Evolutionary conservation across 2,113 vertebrate species (phyloP), one percentile per base, ranked within the genome.

Genomic region (Piaya cayana): DNA sequence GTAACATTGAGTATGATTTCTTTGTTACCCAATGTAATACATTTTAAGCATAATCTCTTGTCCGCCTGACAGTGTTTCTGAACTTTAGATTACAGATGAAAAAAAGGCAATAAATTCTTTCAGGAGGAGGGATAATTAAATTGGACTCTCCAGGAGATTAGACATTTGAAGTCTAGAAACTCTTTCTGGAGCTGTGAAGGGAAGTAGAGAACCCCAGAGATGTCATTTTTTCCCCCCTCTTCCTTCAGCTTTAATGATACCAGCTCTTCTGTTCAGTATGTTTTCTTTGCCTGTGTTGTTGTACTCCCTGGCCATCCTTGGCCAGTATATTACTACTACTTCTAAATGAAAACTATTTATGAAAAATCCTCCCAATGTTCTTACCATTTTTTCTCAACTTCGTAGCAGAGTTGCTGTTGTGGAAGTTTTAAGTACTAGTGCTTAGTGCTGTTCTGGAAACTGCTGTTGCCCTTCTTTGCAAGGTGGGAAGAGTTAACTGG

Each of bases 1-100:
- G 42, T 76, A 95, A 82, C 34, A 52, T 17, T 89, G 90, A 37
- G 45, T 88, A 22, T 59, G 52, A 95, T 94, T 92, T 92, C n/a
- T 63, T 90, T 88, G 80, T 93, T 90, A 56, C 65, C 19, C 16
- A 34, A 9, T n/a, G 26, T 53, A 29, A 63, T 71, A 43, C 55
- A 62, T 74, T 83, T 76, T 68, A 96, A 91, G 43, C 17, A 26
- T 49, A n/a, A 77, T 86, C 63, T 74, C 67, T 39, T 34, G 43
- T 93, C 20, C 52, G 94, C 15, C 42, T 83, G 63, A 55, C 25
- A 26, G 15, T 39, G 23, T 71, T 88, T 84, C 75, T 84, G 55
- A 86, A 65, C 14, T 65, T 89, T 11, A 70, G 42, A 11, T 52
- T 82, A 29, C 15, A 14, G 47, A 29, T 14, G 45, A 32, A 20